Evolutionary conservation across 2,888 invertebrate genomes (phyloP).

Genomic region (Aphodius granarius): DNA sequence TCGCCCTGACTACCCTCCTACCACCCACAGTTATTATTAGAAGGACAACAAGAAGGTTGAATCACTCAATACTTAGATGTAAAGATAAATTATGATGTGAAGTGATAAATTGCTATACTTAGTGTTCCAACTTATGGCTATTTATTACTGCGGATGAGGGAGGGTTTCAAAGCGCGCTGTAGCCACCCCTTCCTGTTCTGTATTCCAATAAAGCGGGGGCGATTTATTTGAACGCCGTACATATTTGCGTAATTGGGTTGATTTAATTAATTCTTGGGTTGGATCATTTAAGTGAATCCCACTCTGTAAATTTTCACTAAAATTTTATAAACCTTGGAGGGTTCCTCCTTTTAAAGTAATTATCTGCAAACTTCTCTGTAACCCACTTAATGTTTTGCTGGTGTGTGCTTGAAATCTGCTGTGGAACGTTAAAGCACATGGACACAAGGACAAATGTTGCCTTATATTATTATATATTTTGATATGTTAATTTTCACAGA

Average conservation of each 20-base stretch:
- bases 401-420: no score
- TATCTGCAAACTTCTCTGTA: no score
- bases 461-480: no score
- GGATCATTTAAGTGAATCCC: neutral
- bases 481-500: no score
- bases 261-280: neutral
- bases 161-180: neutral
- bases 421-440: no score
- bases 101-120: slow-evolving; percentile 30
- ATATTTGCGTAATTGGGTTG: neutral
- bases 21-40: neutral
- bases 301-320: neutral
- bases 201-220: neutral
- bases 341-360: no score
- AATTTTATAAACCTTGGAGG: neutral
- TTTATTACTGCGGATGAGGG: slow-evolving; percentile 23
- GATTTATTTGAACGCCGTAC: neutral
- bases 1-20: neutral
- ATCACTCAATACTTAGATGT: neutral
- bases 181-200: neutral
- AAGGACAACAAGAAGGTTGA: neutral
- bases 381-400: no score
- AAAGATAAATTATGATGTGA: slow-evolving; percentile 11
- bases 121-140: slow-evolving; percentile 29
- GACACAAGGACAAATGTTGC: no score